Percentiles rank a stretch among this genome's conserved stretches.
Conservation (phyloP, 2,797 vertebrate genomes). For the Oreonectes daqikongensis region DNA sequence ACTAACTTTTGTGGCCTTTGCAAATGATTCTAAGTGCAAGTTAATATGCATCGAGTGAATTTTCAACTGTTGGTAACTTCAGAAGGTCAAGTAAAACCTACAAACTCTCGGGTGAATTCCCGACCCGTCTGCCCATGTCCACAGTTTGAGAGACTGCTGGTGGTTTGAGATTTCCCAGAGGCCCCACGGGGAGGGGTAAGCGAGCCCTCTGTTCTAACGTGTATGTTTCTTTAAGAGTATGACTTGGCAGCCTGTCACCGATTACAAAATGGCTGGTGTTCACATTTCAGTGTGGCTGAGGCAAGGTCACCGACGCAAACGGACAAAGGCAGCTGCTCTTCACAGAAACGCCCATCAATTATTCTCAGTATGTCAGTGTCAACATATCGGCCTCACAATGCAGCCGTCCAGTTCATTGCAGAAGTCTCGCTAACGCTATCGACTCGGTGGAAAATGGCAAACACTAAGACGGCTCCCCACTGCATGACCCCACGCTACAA, state of each 20-base stretch:
- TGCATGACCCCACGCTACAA: slow-evolving; percentile 50
- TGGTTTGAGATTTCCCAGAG: slow-evolving; percentile 67
- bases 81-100: slow-evolving; percentile 46
- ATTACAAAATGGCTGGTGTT: slow-evolving; percentile 79
- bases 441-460: slow-evolving; percentile 53
- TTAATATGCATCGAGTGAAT: slow-evolving; percentile 11
- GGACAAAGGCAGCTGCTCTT: slow-evolving; percentile 80
- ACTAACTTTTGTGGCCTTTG: slow-evolving; percentile 7
- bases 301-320: slow-evolving; percentile 77
- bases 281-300: slow-evolving; percentile 73
- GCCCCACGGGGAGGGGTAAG: slow-evolving; percentile 63
- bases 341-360: slow-evolving; percentile 78
- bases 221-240: slow-evolving; percentile 66
- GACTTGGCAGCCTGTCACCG: slow-evolving; percentile 74
- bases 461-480: slow-evolving; percentile 48
- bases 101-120: slow-evolving; percentile 52
- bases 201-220: slow-evolving; percentile 60
- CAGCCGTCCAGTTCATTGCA: slow-evolving; percentile 32
- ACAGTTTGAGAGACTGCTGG: slow-evolving; percentile 45
- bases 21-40: neutral
- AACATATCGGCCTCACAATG: slow-evolving; percentile 49
- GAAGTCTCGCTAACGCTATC: slow-evolving; percentile 18
- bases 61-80: slow-evolving; percentile 6
- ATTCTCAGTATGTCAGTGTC: slow-evolving; percentile 68
- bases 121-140: slow-evolving; percentile 14